These are phyloP conservation scores for Myrmophylax atrothorax DNA, from an alignment of 2,113 vertebrate genomes.

Conservation along the genomic window DNA sequence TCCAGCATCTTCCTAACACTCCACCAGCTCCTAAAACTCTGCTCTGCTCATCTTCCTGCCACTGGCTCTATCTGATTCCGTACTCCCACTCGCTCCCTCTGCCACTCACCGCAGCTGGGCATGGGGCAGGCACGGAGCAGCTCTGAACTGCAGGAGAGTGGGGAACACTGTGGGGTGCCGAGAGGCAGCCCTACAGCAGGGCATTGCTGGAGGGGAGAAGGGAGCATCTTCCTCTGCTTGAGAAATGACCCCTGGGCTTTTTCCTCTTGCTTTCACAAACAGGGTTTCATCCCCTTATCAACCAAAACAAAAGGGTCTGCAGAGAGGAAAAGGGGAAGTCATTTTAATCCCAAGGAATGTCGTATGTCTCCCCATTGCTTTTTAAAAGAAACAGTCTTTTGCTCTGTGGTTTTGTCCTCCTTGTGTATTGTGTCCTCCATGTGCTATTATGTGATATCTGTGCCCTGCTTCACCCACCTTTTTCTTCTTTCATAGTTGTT, in stretches of 20 bases:
- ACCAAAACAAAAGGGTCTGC: neutral
- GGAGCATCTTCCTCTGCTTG: neutral
- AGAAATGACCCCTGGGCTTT: neutral
- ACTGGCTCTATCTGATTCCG: rapidly evolving
- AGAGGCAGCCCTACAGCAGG: neutral
- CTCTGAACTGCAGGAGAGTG: neutral
- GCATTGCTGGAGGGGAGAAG: neutral
- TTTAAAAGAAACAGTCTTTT: neutral
- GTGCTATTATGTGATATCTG: neutral
- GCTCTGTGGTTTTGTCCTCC: neutral
- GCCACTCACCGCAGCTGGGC: neutral
- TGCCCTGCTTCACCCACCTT: neutral
- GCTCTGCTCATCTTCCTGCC: rapidly evolving
- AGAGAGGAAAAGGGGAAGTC: neutral
- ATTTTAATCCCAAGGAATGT: neutral
- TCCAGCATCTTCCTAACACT: neutral
- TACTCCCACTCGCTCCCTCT: neutral
- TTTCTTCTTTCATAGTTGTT: neutral
- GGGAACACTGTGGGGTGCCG: neutral
- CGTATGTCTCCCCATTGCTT: neutral
- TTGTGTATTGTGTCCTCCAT: neutral
- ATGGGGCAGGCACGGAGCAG: neutral
- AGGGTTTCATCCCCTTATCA: neutral
- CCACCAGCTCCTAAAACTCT: neutral
- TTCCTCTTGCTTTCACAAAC: neutral